A percentile compares a stretch with the other conserved stretches of the same genome.
Conservation (phyloP, 2,797 vertebrate genomes). For the Menidia menidia region DNA sequence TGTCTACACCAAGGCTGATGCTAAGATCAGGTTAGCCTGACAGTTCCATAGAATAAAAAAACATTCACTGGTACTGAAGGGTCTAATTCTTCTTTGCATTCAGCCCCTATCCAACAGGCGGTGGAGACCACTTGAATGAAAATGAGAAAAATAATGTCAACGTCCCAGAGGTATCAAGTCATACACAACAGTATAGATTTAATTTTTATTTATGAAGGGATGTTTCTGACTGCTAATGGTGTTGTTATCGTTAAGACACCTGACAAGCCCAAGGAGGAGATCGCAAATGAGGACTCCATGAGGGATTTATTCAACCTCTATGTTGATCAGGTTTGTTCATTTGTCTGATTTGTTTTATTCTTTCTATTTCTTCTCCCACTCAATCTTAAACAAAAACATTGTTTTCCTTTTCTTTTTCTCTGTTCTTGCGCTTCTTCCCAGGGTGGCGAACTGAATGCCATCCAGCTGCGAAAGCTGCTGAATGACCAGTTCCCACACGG, state of each 20-base stretch:
- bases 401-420: not conserved
- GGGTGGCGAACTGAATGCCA: constrained; percentile 33
- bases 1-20: constrained; percentile 57
- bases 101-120: constrained; percentile 23
- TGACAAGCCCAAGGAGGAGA: not conserved
- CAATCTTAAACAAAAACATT: not conserved
- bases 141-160: no score
- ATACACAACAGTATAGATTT: no score
- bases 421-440: constrained; percentile 24
- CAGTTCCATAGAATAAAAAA: not conserved
- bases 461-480: constrained; percentile 59
- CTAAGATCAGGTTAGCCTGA: constrained; percentile 46
- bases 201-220: no score
- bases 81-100: constrained; percentile 7
- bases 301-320: constrained; percentile 39
- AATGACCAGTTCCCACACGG: constrained; percentile 56
- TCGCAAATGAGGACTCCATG: not conserved
- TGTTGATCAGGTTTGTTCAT: constrained; percentile 39
- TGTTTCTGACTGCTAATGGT: no score
- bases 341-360: constrained; percentile 15
- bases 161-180: constrained; percentile 35
- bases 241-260: not conserved
- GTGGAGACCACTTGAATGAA: no score
- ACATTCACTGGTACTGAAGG: not conserved
- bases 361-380: not conserved